Percentiles rank a stretch among this genome's conserved stretches.
These are phyloP conservation scores for Neosalanx taihuensis DNA, from an alignment of 2,797 vertebrate species.

Conservation along the genomic window DNA sequence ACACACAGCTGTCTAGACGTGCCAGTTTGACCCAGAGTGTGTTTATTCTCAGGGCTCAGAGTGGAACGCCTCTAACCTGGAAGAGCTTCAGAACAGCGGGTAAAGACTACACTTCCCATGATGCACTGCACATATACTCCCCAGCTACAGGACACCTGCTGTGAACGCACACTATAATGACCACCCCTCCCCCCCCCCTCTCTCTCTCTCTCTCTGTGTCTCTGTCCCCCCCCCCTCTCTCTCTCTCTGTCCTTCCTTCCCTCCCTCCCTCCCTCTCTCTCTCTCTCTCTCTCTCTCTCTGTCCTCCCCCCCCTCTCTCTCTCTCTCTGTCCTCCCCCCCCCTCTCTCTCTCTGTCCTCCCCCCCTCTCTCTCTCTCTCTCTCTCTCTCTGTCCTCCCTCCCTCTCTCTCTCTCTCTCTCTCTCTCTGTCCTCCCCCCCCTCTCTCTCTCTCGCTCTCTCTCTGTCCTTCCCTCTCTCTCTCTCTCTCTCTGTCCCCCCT, in stretches of 20 bases:
- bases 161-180: neutral
- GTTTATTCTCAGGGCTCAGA: slow-evolving; percentile 87
- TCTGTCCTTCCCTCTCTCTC: neutral
- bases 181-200: too few species aligned
- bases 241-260: neutral
- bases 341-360: too few species aligned
- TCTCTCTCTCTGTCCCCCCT: neutral
- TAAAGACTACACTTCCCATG: slow-evolving; percentile 56
- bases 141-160: neutral
- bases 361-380: neutral
- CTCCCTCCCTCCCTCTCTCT: neutral
- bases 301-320: too few species aligned
- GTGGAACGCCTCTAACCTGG: slow-evolving; percentile 98
- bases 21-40: too few species aligned
- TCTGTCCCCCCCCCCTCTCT: neutral
- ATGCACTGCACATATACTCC: neutral
- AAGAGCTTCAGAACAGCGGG: slow-evolving; percentile 92
- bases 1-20: too few species aligned
- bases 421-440: too few species aligned
- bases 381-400: neutral
- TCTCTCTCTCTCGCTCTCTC: neutral
- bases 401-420: too few species aligned
- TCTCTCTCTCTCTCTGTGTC: too few species aligned
- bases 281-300: neutral
- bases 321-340: too few species aligned